Evolutionary conservation across 2,113 vertebrate species (phyloP).

Genomic region (Xenopus laevis): DNA sequence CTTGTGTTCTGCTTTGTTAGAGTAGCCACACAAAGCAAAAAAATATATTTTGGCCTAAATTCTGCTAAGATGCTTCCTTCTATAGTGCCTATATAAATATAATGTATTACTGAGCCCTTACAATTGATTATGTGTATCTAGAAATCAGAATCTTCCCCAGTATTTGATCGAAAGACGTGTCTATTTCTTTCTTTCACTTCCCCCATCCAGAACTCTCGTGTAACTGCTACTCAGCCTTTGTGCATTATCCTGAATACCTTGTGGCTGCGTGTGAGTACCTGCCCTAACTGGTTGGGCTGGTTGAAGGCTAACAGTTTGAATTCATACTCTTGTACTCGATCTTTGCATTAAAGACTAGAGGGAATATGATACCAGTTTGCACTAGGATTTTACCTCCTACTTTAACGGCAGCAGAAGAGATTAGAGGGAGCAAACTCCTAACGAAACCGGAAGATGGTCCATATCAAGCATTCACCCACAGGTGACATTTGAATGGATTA

Average conservation of each 20-base stretch:
- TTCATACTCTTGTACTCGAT: conserved; percentile 57
- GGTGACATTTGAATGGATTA: neutral
- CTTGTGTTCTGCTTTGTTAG: too few relatives aligned
- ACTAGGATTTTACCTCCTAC: conserved; percentile 47
- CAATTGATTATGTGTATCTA: too few relatives aligned
- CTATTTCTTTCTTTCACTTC: conserved; percentile 29
- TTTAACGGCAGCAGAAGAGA: conserved; percentile 4
- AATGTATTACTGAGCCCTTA: too few relatives aligned
- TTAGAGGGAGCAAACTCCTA: neutral
- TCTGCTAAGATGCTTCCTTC: too few relatives aligned
- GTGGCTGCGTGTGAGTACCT: conserved; percentile 70
- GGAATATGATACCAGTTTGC: conserved; percentile 73
- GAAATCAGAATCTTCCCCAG: neutral
- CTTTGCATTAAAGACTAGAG: conserved; percentile 62
- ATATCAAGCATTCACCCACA: neutral
- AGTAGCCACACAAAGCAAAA: too few relatives aligned
- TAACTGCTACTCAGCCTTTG: conserved; percentile 37
- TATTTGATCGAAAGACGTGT: conserved; percentile 8
- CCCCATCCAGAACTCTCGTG: conserved; percentile 36
- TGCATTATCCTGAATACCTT: conserved; percentile 43
- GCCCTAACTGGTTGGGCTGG: conserved; percentile 91
- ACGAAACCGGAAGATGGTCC: neutral
- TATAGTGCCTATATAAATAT: too few relatives aligned
- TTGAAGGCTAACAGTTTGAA: conserved; percentile 87
- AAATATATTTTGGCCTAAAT: too few relatives aligned